Evolutionary conservation across 2,113 vertebrate genomes (phyloP), one percentile per base, ranked within the genome.

Genomic region (Pseudopodoces humilis): DNA sequence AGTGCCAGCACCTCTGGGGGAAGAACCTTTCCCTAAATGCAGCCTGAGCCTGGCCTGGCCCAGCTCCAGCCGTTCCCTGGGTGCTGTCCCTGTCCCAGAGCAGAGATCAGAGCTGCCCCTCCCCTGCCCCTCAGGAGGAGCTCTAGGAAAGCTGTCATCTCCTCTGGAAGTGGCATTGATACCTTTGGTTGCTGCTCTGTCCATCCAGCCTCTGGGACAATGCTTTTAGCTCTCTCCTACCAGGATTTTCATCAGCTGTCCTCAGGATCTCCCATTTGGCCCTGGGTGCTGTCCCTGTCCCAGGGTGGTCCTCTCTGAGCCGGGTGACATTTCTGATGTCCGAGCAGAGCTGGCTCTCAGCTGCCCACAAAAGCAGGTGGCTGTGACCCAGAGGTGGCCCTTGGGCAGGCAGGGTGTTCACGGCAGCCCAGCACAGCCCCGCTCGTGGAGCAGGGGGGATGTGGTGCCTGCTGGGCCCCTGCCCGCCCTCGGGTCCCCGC

Each of bases 361-460:
- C n/a, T 49, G 16, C 33, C 31, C 9, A 23, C 21, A 21, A 19
- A 6, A 50, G 0, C 0, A 3, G 22, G 28, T 70, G 82, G 53
- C 19, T 72, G 75, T 23, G 83, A 28, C 41, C 63, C 62, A 21
- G 68, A 12, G 3, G 2, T 7, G 33, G 44, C 27, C 15, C 2
- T 0, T 15, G 80, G 47, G 41, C 30, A 13, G 11, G 18, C 53
- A 56, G 30, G 0, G 0, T 1, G 33, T 5, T 3, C 75, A 5
- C 0, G 0, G 0, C 25, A 10, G 1, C 17, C 23, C 39, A 3
- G 58, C 22, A 27, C 2, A 49, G 41, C 63, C 24, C 24, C 2
- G 22, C 49, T n/a, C 4, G 10, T 7, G 33, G n/a, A 27, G 49
- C 62, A 35, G 47, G 23, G 65, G 2, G 1, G 15, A 9, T 0